These are phyloP conservation scores for Brachystomella parvula DNA, from an alignment of 1,140 invertebrate species.

Conservation along the genomic window DNA sequence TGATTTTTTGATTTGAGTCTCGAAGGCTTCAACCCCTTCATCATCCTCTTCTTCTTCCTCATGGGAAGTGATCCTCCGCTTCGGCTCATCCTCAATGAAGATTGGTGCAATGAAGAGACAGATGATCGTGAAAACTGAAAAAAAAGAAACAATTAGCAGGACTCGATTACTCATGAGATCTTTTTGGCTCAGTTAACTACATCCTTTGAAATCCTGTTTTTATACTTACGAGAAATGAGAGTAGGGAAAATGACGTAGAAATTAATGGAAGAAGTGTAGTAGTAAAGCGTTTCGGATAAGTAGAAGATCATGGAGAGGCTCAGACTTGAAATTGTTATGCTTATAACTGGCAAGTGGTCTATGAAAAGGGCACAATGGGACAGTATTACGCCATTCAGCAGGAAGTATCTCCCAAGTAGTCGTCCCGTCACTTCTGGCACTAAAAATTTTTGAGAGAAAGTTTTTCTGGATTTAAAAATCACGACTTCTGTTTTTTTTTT, in stretches of 20 bases:
- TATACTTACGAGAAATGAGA: slow-evolving; percentile 27
- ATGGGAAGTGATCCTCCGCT: slow-evolving; percentile 13
- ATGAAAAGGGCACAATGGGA: slow-evolving; percentile 36
- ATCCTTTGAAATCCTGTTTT: not conserved
- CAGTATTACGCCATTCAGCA: slow-evolving; percentile 33
- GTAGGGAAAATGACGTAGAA: slow-evolving; percentile 36
- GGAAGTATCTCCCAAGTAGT: slow-evolving; percentile 32
- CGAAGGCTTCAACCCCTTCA: not conserved
- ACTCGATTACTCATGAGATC: too few species aligned
- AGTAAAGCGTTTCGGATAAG: slow-evolving; percentile 37
- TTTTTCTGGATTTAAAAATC: not conserved
- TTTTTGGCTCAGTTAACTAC: not conserved
- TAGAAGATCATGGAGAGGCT: slow-evolving; percentile 30
- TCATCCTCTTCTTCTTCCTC: slow-evolving; percentile 33
- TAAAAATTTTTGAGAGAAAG: too few species aligned
- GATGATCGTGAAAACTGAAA: slow-evolving; percentile 34
- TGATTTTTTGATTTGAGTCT: not conserved
- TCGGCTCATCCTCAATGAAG: slow-evolving; percentile 31
- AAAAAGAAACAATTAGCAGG: too few species aligned
- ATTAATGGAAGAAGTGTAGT: slow-evolving; percentile 31
- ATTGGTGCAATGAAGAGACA: slow-evolving; percentile 35
- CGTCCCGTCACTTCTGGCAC: slow-evolving; percentile 22
- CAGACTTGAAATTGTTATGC: slow-evolving; percentile 30
- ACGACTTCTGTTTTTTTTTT: not conserved
- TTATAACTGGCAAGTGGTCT: slow-evolving; percentile 33